phyloP scores from a whole-genome alignment of 2,113 vertebrate genomes.

The Poecile atricapillus region DNA sequence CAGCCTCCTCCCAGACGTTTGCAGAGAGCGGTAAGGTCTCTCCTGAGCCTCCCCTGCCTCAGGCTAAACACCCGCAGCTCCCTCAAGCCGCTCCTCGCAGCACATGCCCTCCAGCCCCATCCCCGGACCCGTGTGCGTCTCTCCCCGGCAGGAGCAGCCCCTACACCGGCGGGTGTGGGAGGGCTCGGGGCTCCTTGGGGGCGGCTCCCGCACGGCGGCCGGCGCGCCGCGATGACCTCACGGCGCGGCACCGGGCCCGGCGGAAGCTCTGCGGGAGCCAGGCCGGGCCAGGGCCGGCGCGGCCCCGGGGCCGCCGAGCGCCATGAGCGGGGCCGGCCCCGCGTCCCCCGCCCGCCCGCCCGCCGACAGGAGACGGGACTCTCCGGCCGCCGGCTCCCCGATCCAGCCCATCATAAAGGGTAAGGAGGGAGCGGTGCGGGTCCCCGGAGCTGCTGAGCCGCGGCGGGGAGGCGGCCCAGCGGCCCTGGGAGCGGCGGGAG shows the following conservation, averaged over 20 bases:
- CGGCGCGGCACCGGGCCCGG: not conserved
- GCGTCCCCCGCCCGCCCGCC: not conserved
- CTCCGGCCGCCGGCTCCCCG: not conserved
- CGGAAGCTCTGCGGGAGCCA: not conserved
- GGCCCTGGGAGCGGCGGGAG: not conserved
- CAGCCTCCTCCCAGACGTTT: fast-evolving
- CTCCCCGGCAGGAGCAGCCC: fast-evolving
- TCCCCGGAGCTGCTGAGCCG: not conserved
- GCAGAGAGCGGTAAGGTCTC: not conserved
- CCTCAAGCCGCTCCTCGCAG: not conserved
- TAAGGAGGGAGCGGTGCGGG: not conserved
- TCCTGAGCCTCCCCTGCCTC: not conserved
- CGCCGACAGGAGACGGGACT: conserved; percentile 43
- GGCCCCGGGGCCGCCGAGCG: not conserved
- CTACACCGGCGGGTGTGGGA: fast-evolving
- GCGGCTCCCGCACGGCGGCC: not conserved
- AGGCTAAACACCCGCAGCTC: not conserved
- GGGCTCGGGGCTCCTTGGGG: not conserved
- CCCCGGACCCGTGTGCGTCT: fast-evolving
- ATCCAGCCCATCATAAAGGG: conserved; percentile 75
- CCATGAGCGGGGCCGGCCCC: not conserved
- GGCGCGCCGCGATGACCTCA: not conserved
- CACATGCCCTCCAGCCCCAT: not conserved
- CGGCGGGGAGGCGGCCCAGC: not conserved
- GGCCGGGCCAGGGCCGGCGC: not conserved